Base-by-base conservation (phyloP, 1,140 invertebrate species). In the Eueides isabella region DNA sequence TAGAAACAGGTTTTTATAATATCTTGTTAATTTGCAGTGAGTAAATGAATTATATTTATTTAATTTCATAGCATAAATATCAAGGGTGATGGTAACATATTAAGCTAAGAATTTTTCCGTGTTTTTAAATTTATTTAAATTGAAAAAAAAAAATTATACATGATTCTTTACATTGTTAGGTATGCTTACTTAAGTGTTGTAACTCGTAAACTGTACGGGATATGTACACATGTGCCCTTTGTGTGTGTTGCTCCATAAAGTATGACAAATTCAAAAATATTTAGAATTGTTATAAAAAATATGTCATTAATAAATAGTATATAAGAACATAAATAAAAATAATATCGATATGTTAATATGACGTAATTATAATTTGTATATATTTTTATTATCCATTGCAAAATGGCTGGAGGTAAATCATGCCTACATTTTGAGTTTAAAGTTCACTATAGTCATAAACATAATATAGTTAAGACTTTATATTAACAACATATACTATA, bases 131-230 rank as follows among this genome's bases (percentile, higher is more conserved):
- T 23, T 23, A 23, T 55, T 55, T 7, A 23, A 23, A 55, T 12
- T 2, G 48, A 11, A 7, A 55, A 55, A 55, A 2, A 12, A 1
- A 11, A 11, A 55, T 23, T 55, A 55, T 23, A 55, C 48, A 55
- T 9, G 9, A 55, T 55, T 55, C 19, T 55, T 55, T 9, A 7
- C 19, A 55, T 26, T 55, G 19, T 55, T 55, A 55, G 23, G 48
- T 26, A 55, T 55, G 48, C 26, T 55, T 55, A 55, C 11, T 55
- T 55, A 55, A 55, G 23, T 55, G 48, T 55, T 4, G 19, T 55
- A 12, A 55, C 16, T 26, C 11, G 5, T 26, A 26, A 55, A n/a
- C 48, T 55, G 11, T 55, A 55, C 2, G 48, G 48, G 48, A 55
- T 55, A 23, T 55, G 19, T 55, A 26, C n/a, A 55, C 26, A 55